These are phyloP conservation scores for Tupiocoris notatus DNA, from an alignment of 2,888 invertebrate species.

Conservation along the genomic window DNA sequence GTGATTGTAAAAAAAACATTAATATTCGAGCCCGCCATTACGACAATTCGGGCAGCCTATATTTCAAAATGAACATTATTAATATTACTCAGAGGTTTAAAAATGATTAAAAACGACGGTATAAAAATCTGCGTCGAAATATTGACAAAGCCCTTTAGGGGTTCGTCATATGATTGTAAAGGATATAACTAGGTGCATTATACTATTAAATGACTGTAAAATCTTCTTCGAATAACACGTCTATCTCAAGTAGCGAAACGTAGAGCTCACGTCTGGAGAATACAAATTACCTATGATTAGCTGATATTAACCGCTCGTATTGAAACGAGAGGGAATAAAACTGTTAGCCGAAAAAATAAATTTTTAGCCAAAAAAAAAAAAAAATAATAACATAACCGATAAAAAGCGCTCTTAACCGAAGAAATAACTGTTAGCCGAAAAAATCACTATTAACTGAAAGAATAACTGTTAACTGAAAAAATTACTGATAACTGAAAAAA, in stretches of 20 bases:
- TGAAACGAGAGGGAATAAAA: neutral
- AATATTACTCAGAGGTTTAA: slow-evolving; percentile 5
- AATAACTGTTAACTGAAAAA: no score
- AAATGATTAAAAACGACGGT: no score
- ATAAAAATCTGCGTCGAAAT: no score
- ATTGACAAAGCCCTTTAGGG: slow-evolving; percentile 18
- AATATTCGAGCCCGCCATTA: slow-evolving; percentile 4
- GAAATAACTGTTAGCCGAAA: no score
- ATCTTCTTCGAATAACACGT: slow-evolving; percentile 22
- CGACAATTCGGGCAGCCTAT: slow-evolving; percentile 3
- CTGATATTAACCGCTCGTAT: slow-evolving; percentile 22
- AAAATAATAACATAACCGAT: no score
- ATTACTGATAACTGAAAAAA: no score
- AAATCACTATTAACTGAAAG: no score
- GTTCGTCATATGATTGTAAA: slow-evolving; percentile 27
- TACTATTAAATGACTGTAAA: slow-evolving; percentile 34
- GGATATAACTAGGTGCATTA: neutral
- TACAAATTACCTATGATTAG: slow-evolving; percentile 15
- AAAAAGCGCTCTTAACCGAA: no score
- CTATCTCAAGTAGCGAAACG: slow-evolving; percentile 19
- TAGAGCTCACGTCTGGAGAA: neutral
- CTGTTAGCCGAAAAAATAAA: neutral
- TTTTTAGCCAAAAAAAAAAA: neutral
- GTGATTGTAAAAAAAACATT: slow-evolving; percentile 42
- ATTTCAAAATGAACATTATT: slow-evolving; percentile 12